Conservation (phyloP, 2,797 vertebrate genomes). For the Ceyx erithaca region DNA sequence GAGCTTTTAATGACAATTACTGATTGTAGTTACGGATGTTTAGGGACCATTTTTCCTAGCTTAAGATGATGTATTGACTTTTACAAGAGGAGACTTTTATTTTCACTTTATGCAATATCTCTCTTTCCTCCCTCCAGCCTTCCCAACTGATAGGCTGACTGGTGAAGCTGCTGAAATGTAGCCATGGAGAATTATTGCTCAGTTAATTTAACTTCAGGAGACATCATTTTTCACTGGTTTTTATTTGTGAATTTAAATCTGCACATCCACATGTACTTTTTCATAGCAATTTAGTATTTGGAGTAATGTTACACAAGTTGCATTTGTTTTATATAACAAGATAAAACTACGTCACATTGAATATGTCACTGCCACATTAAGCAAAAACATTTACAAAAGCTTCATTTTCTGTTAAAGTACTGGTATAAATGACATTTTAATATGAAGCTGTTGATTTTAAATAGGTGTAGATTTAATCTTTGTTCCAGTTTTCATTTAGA, state of each 20-base stretch:
- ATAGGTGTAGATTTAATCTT: neutral
- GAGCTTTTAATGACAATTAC: conserved; percentile 80
- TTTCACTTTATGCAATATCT: conserved; percentile 18
- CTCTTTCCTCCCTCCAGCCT: neutral
- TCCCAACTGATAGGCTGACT: neutral
- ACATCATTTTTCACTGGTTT: neutral
- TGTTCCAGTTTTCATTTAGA: neutral
- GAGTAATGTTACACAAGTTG: neutral
- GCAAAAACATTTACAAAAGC: conserved; percentile 6
- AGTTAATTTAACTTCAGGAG: neutral
- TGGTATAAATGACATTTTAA: neutral
- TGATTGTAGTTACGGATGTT: conserved; percentile 75
- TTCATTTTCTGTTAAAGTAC: conserved; percentile 59
- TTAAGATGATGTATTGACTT: conserved; percentile 74
- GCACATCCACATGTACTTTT: conserved; percentile 32
- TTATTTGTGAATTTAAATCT: conserved; percentile 47
- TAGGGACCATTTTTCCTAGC: conserved; percentile 61
- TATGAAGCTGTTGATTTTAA: neutral
- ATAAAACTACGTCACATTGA: conserved; percentile 7
- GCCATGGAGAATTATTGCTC: neutral
- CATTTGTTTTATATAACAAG: conserved; percentile 48
- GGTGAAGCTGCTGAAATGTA: neutral
- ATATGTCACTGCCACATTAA: conserved; percentile 58
- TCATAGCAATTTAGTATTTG: conserved; percentile 28
- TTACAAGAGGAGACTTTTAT: conserved; percentile 38